Percentiles rank a stretch among this genome's conserved stretches.
Conservation (phyloP, 2,113 vertebrate species). For the Mesocricetus auratus region DNA sequence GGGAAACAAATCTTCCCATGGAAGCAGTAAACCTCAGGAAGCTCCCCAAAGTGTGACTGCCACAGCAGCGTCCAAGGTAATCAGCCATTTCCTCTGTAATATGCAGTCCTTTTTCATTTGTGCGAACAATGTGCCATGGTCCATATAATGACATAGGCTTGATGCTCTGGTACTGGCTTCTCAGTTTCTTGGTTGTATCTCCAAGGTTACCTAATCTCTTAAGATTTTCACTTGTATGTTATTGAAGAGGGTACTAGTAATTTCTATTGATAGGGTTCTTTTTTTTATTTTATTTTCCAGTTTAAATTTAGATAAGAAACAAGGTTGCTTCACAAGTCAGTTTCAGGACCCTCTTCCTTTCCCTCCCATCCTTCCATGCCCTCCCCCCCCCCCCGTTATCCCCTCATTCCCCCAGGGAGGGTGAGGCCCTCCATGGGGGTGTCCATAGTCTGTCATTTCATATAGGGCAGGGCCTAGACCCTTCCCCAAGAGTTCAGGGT, state of each 20-base stretch:
- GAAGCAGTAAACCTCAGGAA: conserved; percentile 92
- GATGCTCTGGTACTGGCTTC: neutral
- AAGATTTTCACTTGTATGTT: neutral
- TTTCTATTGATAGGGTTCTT: conserved; percentile 1
- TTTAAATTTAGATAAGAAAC: no score
- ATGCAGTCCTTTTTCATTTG: neutral
- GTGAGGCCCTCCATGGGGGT: no score
- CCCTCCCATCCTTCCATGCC: no score
- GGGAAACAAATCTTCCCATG: conserved; percentile 87
- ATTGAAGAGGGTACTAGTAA: neutral
- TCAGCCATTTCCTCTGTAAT: neutral
- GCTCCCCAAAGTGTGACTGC: conserved; percentile 87
- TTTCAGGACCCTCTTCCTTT: no score
- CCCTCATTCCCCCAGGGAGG: no score
- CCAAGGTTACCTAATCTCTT: neutral
- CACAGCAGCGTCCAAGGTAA: conserved; percentile 90
- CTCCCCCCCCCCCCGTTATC: no score
- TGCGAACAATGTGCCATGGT: neutral
- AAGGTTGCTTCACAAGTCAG: no score
- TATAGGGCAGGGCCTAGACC: no score
- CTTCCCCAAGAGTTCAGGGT: no score
- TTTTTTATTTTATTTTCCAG: no score
- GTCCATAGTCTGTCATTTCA: no score
- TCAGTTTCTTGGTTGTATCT: neutral
- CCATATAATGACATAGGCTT: neutral